phyloP scores from a whole-genome alignment of 1,140 invertebrate genomes.

The Drosophila parabipectinata region DNA sequence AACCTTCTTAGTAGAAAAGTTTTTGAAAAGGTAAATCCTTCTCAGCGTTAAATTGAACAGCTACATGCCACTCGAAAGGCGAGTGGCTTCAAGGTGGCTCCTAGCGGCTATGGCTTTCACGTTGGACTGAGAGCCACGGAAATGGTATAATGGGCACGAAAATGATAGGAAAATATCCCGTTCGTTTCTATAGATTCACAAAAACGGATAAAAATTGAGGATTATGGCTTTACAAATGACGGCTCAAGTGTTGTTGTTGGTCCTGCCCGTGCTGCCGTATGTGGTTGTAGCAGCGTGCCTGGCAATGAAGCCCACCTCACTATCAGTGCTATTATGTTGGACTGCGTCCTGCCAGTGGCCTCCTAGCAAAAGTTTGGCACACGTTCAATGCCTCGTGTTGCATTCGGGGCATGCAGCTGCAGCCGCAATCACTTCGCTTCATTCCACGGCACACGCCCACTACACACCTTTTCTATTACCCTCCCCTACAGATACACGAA shows the following conservation, averaged over 20 bases:
- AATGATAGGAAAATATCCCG: not conserved
- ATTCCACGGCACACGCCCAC: not conserved
- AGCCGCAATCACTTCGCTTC: not conserved
- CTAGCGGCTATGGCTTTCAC: not conserved
- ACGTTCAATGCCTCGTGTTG: slow-evolving; percentile 19
- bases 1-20: not conserved
- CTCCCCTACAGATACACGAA: not conserved
- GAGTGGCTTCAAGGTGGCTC: not conserved
- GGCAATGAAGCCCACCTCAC: slow-evolving; percentile 1
- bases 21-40: not conserved
- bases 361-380: slow-evolving; percentile 8
- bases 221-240: not conserved
- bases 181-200: not conserved
- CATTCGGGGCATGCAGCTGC: slow-evolving; percentile 3
- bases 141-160: too few relatives aligned
- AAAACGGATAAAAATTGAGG: not conserved
- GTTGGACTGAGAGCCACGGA: not conserved
- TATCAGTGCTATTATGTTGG: slow-evolving; percentile 24
- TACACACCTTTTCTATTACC: not conserved
- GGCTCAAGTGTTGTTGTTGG: not conserved
- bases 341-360: not conserved
- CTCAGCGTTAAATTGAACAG: not conserved
- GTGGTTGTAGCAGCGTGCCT: slow-evolving; percentile 3
- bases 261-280: too few relatives aligned
- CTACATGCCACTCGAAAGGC: not conserved